A percentile compares a stretch with the other conserved stretches of the same genome.
These are phyloP conservation scores for Nezara viridula DNA, from an alignment of 2,888 invertebrate species.

Conservation along the genomic window DNA sequence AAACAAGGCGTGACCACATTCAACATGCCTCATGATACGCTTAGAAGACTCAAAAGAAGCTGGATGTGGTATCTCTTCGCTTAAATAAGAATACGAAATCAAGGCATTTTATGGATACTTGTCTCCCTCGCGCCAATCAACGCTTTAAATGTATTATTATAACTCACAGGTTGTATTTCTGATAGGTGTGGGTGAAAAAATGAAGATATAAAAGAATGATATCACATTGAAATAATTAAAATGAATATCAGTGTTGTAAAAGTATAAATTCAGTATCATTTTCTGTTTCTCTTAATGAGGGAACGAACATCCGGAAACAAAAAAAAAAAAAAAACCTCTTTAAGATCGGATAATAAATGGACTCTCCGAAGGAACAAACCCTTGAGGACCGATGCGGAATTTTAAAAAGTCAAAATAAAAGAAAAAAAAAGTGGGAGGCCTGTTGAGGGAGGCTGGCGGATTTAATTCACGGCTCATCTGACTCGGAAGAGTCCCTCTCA, in stretches of 20 bases:
- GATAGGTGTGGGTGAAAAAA: too few species aligned
- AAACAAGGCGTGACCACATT: too few species aligned
- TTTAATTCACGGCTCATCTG: conserved; percentile 51
- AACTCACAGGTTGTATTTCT: too few species aligned
- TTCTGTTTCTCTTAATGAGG: background rate
- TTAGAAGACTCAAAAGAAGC: too few species aligned
- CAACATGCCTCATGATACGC: too few species aligned
- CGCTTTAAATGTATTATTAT: too few species aligned
- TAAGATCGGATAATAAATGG: conserved; percentile 31
- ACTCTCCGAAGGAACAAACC: conserved; percentile 12
- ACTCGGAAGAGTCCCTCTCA: conserved; percentile 13
- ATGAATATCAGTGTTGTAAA: background rate
- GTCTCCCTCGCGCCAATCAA: too few species aligned
- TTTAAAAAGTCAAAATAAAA: conserved; percentile 36
- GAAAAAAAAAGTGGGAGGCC: background rate
- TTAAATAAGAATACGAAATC: too few species aligned
- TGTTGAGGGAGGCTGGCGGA: conserved; percentile 40
- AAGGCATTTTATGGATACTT: too few species aligned
- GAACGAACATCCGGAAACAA: background rate
- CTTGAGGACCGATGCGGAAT: conserved; percentile 34
- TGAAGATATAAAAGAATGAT: too few species aligned
- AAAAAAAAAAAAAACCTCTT: background rate
- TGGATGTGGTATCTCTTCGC: too few species aligned
- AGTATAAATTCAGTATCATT: background rate
- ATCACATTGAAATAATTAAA: background rate